A percentile compares a stretch with the other conserved stretches of the same genome.
These are phyloP conservation scores for Chrysolina oricalcia DNA, from an alignment of 2,888 invertebrate genomes.

Conservation along the genomic window DNA sequence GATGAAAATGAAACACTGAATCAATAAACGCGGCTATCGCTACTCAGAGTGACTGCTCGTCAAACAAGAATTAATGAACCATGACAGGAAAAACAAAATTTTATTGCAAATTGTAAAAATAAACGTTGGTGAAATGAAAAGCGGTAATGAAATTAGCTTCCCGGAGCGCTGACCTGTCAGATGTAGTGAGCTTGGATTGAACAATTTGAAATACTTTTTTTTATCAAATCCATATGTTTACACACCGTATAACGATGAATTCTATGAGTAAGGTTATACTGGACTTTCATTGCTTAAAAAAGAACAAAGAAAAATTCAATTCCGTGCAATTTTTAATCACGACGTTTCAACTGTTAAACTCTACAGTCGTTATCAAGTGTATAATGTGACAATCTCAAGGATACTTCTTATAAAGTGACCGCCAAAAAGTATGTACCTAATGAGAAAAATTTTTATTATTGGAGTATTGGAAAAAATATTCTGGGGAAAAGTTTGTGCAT, in stretches of 20 bases:
- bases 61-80: not conserved
- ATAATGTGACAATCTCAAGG: too few relatives aligned
- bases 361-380: too few relatives aligned
- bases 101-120: not conserved
- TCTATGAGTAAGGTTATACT: too few relatives aligned
- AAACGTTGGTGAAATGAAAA: not conserved
- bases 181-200: not conserved
- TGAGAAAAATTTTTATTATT: too few relatives aligned
- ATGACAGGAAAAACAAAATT: not conserved
- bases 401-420: too few relatives aligned
- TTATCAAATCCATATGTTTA: not conserved
- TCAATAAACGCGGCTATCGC: not conserved
- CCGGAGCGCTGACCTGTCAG: not conserved
- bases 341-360: too few relatives aligned
- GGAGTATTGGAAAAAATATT: too few relatives aligned
- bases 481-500: too few relatives aligned
- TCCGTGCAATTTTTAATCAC: too few relatives aligned
- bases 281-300: too few relatives aligned
- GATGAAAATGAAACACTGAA: not conserved
- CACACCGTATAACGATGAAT: not conserved
- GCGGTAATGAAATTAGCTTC: not conserved
- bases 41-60: not conserved
- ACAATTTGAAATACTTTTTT: not conserved
- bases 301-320: too few relatives aligned
- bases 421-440: too few relatives aligned